Evolutionary conservation across 2,113 vertebrate genomes (phyloP), one percentile per base, ranked within the genome.

Genomic region (Barnardius zonarius): DNA sequence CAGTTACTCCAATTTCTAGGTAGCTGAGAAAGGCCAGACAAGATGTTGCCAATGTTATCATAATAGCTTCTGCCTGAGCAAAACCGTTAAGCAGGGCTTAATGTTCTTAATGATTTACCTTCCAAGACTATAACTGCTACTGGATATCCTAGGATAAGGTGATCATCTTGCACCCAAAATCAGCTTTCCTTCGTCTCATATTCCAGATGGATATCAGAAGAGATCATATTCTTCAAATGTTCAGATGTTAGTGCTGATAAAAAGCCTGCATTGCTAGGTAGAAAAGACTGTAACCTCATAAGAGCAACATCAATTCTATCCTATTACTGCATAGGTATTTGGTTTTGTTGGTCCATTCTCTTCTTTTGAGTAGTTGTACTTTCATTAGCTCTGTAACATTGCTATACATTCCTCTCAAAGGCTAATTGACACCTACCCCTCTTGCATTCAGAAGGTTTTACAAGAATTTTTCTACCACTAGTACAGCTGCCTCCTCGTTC

Each of bases 151-250:
- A 64, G 76, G 86, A 81, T 85, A 86, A 88, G 30, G 55, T 46
- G 86, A 94, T 96, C 77, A 55, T 86, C 73, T 97, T 92, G 30
- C 96, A 75, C 75, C 27, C 83, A 92, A 78, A 89, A 81, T 78
- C 77, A 89, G 33, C 74, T 92, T 74, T 95, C 35, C 73, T 87
- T 87, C 78, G 17, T 91, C 91, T 95, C 78, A 4, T 83, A 39
- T 93, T 96, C 31, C 74, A 89, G 86, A 85, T 83, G 55, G 43
- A 35, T 93, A 90, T 95, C 93, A 83, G 64, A 64, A 67, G 76
- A 77, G 72, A 86, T 96, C 83, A 64, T 88, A 75, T 96, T 96
- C 85, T 90, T 90, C 64, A 64, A 74, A 46, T 33, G 68, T 78
- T 88, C 79, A 64, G 68, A 61, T 1, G 0, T 81, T 64, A 88